Conservation (phyloP, 2,888 invertebrate genomes). For the Clunio marinus region DNA sequence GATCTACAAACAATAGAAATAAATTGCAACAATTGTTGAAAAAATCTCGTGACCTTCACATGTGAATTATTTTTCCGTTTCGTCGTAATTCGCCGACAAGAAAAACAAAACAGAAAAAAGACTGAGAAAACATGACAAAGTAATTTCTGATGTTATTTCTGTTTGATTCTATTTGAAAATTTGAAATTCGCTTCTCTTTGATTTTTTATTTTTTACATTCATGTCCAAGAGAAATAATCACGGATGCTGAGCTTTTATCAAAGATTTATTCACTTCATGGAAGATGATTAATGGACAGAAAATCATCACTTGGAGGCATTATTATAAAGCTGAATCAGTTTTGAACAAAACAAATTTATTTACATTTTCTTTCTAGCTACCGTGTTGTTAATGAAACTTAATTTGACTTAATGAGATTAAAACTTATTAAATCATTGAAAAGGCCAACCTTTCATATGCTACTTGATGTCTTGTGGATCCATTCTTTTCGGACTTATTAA, state of each 20-base stretch:
- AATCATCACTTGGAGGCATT: background rate
- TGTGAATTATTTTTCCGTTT: conserved; percentile 24
- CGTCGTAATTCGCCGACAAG: too few relatives aligned
- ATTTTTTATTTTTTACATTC: background rate
- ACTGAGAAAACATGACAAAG: too few relatives aligned
- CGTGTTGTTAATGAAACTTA: background rate
- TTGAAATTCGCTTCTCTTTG: background rate
- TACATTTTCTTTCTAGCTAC: background rate
- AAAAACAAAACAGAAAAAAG: too few relatives aligned
- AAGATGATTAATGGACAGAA: too few relatives aligned
- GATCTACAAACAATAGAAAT: background rate
- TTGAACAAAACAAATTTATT: background rate
- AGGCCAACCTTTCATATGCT: too few relatives aligned
- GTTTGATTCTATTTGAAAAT: too few relatives aligned
- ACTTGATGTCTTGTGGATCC: too few relatives aligned
- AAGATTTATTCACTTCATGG: background rate
- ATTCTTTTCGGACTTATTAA: too few relatives aligned
- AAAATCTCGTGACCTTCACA: conserved; percentile 24
- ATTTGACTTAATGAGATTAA: conserved; percentile 7
- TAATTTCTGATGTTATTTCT: too few relatives aligned
- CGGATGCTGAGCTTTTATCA: too few relatives aligned
- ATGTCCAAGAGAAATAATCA: too few relatives aligned
- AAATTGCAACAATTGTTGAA: background rate
- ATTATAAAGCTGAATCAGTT: background rate
- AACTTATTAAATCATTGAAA: too few relatives aligned